Conservation (phyloP, 2,888 invertebrate genomes). For the Cataglyphis livida region DNA sequence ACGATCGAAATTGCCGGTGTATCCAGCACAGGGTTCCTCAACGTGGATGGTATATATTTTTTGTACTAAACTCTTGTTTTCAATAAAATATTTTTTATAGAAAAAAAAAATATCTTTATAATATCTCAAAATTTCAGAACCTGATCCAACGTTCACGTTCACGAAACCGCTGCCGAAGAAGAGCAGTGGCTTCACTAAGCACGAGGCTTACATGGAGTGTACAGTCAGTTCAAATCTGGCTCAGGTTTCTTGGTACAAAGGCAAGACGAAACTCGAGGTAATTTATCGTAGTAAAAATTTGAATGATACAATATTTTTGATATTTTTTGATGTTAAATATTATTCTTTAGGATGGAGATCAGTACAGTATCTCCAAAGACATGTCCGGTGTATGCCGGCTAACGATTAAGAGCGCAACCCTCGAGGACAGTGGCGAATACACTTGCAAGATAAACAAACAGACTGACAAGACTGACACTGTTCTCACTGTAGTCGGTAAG, state of each 20-base stretch:
- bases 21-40: slow-evolving; percentile 95
- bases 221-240: slow-evolving; percentile 97
- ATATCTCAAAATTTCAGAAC: slow-evolving; percentile 88
- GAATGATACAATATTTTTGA: neutral
- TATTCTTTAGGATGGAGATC: slow-evolving; percentile 90
- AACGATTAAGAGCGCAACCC: slow-evolving; percentile 92
- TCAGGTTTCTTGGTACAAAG: slow-evolving; percentile 97
- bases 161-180: slow-evolving; percentile 95
- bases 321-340: neutral
- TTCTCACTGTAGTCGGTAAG: slow-evolving; percentile 92
- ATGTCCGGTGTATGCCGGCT: slow-evolving; percentile 96
- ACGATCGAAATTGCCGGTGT: slow-evolving; percentile 97
- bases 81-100: neutral
- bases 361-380: slow-evolving; percentile 96
- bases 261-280: slow-evolving; percentile 90
- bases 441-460: slow-evolving; percentile 95
- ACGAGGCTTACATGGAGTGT: slow-evolving; percentile 97
- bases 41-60: slow-evolving; percentile 91
- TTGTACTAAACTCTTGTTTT: neutral
- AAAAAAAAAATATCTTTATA: neutral
- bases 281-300: slow-evolving; percentile 17
- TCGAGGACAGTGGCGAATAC: slow-evolving; percentile 96
- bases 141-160: slow-evolving; percentile 97
- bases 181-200: slow-evolving; percentile 95
- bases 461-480: slow-evolving; percentile 94